Evolutionary conservation across 2,113 vertebrate genomes (phyloP).

Genomic region (Galbula dea): DNA sequence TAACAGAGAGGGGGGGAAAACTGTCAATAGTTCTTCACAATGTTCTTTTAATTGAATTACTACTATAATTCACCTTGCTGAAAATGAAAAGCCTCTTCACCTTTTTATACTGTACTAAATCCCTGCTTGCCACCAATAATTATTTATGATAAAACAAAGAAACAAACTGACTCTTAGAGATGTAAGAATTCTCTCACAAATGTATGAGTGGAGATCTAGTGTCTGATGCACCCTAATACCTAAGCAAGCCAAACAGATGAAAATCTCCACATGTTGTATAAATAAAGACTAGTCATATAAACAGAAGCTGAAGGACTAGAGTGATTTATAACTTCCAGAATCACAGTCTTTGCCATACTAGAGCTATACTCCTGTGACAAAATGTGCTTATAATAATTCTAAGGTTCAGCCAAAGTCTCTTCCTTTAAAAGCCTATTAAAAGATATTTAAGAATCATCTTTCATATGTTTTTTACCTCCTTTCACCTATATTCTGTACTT

Average conservation of each 20-base stretch:
- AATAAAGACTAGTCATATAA: not conserved
- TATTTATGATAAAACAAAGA: not conserved
- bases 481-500: not conserved
- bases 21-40: not conserved
- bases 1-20: not conserved
- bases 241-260: not conserved
- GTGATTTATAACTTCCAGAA: not conserved
- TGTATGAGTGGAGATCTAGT: not conserved
- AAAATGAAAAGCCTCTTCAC: not conserved
- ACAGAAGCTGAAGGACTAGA: not conserved
- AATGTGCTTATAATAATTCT: not conserved
- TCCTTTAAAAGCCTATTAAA: not conserved
- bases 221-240: not conserved
- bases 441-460: not conserved
- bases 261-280: not conserved
- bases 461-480: not conserved
- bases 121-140: not conserved
- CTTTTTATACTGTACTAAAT: not conserved
- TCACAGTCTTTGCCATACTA: not conserved
- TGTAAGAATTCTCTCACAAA: not conserved
- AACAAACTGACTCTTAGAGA: not conserved
- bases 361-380: not conserved
- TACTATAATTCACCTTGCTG: not conserved
- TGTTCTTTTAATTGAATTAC: conserved; percentile 27
- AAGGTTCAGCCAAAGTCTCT: not conserved